Conservation (phyloP, 2,113 vertebrate species). For the Rhynchopsitta pachyrhyncha region DNA sequence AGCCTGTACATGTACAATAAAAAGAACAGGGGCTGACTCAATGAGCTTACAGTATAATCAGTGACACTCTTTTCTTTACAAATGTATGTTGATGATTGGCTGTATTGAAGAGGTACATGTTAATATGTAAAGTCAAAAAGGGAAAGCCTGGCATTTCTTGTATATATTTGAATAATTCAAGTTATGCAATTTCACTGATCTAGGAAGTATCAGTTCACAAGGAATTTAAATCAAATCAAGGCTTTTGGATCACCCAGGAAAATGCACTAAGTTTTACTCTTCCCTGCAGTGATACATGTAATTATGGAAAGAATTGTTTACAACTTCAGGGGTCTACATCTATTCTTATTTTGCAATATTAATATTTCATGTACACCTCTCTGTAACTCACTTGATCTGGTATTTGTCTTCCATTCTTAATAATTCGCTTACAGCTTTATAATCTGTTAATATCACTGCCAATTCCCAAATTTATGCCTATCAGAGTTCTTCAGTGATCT, state of each 20-base stretch:
- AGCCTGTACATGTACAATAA: rapidly evolving
- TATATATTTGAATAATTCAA: background rate
- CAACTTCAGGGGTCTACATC: background rate
- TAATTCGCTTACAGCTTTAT: background rate
- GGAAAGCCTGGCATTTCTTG: background rate
- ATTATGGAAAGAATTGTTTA: background rate
- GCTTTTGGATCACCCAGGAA: background rate
- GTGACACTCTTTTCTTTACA: background rate
- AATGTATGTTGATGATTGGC: background rate
- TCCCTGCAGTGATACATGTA: background rate
- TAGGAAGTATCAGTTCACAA: background rate
- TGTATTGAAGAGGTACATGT: background rate
- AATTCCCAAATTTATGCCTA: background rate
- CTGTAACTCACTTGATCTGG: background rate
- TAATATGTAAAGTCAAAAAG: background rate
- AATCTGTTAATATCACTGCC: background rate
- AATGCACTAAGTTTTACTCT: background rate
- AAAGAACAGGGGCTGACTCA: background rate
- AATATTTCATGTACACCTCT: background rate
- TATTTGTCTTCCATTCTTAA: background rate
- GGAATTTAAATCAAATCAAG: background rate
- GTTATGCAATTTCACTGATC: background rate
- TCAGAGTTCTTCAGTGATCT: background rate
- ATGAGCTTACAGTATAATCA: background rate
- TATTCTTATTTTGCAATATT: background rate